Base-by-base conservation (phyloP, 2,888 invertebrate species). In the Drosophila barbarae region DNA sequence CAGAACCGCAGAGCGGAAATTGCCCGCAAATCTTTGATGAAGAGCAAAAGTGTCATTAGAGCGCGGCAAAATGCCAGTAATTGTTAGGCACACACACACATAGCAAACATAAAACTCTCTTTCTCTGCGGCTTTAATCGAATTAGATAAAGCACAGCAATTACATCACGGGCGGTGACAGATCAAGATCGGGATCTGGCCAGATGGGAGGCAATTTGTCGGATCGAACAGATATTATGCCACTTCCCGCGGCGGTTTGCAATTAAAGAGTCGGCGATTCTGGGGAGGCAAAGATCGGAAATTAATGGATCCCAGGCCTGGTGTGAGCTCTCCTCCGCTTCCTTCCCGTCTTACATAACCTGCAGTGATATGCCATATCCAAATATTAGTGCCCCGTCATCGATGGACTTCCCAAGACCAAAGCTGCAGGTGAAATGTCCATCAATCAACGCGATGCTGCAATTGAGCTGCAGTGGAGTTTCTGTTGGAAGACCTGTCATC, bases 11-110 rank as follows among this genome's bases (percentile, higher is more conserved):
- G 49, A 72, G 26, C 82, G 85, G 84, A 85, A 85, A 85, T 80
- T 73, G 81, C 56, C 69, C 59, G 69, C 56, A 68, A 69, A 52
- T 58, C 53, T 46, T 39, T 34, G 65, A 70, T 52, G 44, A 82
- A 84, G 84, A 85, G 85, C 80, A 83, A 85, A 85, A 81, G 80
- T 85, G 81, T 72, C 85, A 85, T 81, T 81, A 85, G 69, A 53
- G 65, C 64, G 60, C 42, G 53, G 64, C 36, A 36, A 75, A 74
- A 60, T 60, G 38, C 32, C 53, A 41, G 66, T 56, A 51, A 69
- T 66, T 44, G 42, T 38, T 32, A 26, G 28, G 38, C 68, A 34
- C 36, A 56, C 23, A 42, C 63, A 38, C 52, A 34, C 13, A 28
- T 2, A 13, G 13, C 21, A 21, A 13, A 18, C 18, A 18, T 21